These are phyloP conservation scores for Lytechinus variegatus DNA, from an alignment of 35 echinoderm and acorn worm species.

Conservation along the genomic window DNA sequence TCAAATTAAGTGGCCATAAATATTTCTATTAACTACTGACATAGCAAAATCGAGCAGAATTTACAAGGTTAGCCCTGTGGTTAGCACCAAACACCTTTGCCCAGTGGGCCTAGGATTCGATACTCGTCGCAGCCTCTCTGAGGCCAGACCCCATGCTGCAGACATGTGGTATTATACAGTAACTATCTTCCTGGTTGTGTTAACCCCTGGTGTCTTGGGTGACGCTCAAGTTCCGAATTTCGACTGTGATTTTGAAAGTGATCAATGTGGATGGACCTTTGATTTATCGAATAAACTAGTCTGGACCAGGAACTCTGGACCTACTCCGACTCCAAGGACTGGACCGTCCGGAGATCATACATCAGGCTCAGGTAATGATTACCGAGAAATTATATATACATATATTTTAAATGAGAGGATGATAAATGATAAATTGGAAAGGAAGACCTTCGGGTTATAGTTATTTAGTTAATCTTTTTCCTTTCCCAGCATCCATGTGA, in stretches of 20 bases:
- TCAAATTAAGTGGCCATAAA: neutral
- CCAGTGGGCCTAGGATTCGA: neutral
- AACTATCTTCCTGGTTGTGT: neutral
- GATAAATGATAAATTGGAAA: too few relatives aligned
- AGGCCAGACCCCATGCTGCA: neutral
- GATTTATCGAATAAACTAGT: neutral
- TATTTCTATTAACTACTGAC: neutral
- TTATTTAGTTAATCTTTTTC: too few relatives aligned
- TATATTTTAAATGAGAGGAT: too few relatives aligned
- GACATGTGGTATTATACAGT: neutral
- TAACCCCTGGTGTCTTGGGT: neutral
- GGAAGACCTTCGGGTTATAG: too few relatives aligned
- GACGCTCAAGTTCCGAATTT: neutral
- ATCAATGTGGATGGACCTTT: neutral
- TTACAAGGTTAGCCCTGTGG: neutral
- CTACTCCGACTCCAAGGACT: neutral
- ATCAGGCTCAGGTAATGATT: neutral
- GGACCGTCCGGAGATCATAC: neutral
- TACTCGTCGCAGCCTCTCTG: neutral
- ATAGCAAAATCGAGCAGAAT: neutral
- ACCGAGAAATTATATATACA: too few relatives aligned
- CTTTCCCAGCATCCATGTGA: too few relatives aligned
- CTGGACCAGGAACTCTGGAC: neutral
- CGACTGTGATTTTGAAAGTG: slow-evolving; percentile 6
- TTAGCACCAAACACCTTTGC: neutral